Evolutionary conservation across 2,797 vertebrate genomes (phyloP), one percentile per base, ranked within the genome.

Genomic region (Leptoclinus maculatus): DNA sequence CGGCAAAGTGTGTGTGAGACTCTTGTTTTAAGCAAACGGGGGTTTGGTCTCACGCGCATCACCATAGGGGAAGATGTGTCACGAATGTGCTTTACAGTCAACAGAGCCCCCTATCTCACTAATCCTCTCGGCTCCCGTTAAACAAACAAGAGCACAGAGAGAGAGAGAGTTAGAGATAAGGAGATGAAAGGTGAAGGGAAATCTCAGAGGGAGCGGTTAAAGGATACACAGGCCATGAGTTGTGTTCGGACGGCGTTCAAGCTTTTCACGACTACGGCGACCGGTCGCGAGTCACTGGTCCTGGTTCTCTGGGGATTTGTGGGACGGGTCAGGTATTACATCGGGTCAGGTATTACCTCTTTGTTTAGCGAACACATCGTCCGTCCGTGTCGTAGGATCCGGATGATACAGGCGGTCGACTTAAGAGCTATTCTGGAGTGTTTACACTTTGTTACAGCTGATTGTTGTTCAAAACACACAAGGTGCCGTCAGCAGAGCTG

Each of bases 11-110:
- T 13, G 36, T 47, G 49, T 29, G 60, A 69, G 74, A 81, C 38
- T 74, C 29, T 29, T 14, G 53, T 80, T 71, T 65, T 64, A 76
- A 78, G 56, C 34, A 59, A 69, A 38, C 36, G 47, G 64, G 69
- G 58, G 51, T 73, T 71, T 63, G 62, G 25, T 78, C 43, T 47
- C 45, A 47, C 43, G 19, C 43, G 45, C 9, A 23, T 29, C 53
- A 25, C 25, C 49, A 11, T 21, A 21, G 72, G 59, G 62, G 66
- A 85, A 83, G 74, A 88, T 86, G 83, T 88, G 83, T 86, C 85
- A 86, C 4, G 63, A 87, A 84, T 75, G 70, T 58, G 65, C 83
- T 94, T 93, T 91, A 93, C 88, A 88, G 91, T 93, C 92, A 93
- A 94, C 91, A 92, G 34, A 86, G 69, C 71, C 79, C 86, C 79